These are phyloP conservation scores for Pantherophis guttatus DNA, from an alignment of 2,113 vertebrate species.

Conservation along the genomic window DNA sequence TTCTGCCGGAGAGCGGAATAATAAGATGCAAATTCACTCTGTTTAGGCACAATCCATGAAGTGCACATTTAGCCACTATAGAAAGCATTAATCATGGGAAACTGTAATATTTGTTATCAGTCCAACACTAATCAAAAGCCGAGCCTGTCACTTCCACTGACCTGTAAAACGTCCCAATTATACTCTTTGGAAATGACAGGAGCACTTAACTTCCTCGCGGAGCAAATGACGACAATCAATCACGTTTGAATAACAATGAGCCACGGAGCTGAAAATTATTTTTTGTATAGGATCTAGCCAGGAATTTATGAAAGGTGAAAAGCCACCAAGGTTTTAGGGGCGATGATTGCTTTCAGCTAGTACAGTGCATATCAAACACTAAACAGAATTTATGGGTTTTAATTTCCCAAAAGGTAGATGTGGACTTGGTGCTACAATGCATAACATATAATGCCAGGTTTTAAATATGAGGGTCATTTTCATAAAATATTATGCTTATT, in stretches of 20 bases:
- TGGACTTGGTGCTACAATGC: conserved; percentile 90
- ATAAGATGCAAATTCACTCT: conserved; percentile 77
- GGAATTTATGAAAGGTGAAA: conserved; percentile 95
- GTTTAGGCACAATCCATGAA: conserved; percentile 69
- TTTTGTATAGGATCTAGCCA: conserved; percentile 86
- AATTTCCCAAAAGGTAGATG: conserved; percentile 92
- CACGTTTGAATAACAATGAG: conserved; percentile 91
- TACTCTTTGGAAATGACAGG: conserved; percentile 88
- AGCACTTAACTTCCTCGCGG: conserved; percentile 88
- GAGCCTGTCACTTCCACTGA: conserved; percentile 86
- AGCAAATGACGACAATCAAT: conserved; percentile 91
- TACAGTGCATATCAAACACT: conserved; percentile 79
- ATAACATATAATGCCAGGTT: conserved; percentile 82
- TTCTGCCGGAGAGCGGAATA: conserved; percentile 47
- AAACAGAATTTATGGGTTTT: conserved; percentile 99
- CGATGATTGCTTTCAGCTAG: conserved; percentile 68
- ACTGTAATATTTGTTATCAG: conserved; percentile 91
- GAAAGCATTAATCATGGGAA: conserved; percentile 81
- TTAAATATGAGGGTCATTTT: conserved; percentile 88
- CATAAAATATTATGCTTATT: conserved; percentile 81
- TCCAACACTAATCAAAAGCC: conserved; percentile 93
- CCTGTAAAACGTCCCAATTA: conserved; percentile 94
- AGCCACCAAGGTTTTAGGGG: conserved; percentile 85
- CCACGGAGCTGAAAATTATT: conserved; percentile 88
- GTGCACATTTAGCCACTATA: conserved; percentile 62